A percentile compares a stretch with the other conserved stretches of the same genome.
Evolutionary conservation across 2,113 vertebrate genomes (phyloP).

Genomic region (Neoarius graeffei): DNA sequence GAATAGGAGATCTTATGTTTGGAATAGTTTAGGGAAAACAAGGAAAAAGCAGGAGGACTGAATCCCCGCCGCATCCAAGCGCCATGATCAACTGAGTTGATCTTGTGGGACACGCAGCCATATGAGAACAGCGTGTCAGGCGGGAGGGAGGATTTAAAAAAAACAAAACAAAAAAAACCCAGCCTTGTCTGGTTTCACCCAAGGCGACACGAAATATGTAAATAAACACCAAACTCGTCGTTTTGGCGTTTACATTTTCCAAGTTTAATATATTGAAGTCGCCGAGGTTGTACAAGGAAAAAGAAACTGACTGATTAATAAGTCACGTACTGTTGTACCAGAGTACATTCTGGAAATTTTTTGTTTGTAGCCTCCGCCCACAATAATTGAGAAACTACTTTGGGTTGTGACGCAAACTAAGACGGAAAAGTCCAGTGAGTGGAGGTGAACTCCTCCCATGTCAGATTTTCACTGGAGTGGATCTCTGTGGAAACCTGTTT

Average conservation of each 20-base stretch:
- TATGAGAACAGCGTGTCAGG: neutral
- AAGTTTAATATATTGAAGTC: neutral
- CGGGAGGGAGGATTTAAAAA: constrained; percentile 43
- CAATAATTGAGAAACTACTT: neutral
- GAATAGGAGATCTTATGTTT: neutral
- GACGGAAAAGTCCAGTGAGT: neutral
- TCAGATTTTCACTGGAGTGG: too few species aligned
- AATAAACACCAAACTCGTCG: neutral
- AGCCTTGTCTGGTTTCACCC: neutral
- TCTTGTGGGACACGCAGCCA: constrained; percentile 52
- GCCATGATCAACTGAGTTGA: constrained; percentile 69
- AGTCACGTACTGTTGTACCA: neutral
- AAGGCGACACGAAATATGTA: neutral
- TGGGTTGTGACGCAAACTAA: neutral
- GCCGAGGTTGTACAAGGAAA: neutral
- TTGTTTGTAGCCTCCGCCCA: constrained; percentile 6
- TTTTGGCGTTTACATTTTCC: neutral
- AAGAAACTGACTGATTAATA: neutral
- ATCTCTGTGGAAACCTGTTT: too few species aligned
- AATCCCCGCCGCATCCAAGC: constrained; percentile 57
- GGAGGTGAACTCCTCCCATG: too few species aligned
- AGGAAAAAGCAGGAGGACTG: constrained; percentile 49
- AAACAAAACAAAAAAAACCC: neutral
- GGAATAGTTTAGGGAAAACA: constrained; percentile 19
- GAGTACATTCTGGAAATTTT: neutral